Conservation (phyloP, 2,113 vertebrate genomes). For the Phainopepla nitens region DNA sequence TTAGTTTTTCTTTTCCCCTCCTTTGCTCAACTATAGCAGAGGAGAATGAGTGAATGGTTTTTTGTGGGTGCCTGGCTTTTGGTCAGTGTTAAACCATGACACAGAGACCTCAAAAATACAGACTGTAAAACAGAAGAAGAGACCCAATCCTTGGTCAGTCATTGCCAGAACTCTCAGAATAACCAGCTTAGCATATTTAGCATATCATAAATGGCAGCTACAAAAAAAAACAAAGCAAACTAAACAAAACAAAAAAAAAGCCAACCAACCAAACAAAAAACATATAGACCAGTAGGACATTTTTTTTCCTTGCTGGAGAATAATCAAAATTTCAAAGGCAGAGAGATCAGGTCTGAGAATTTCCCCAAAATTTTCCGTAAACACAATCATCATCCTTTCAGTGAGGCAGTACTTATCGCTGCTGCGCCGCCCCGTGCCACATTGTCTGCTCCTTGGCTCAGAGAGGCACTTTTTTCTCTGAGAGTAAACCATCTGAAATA, state of each 20-base stretch:
- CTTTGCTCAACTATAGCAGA: not conserved
- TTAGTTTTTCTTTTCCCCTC: not conserved
- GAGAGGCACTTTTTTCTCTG: not conserved
- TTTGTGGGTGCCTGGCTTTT: not conserved
- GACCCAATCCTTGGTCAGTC: not conserved
- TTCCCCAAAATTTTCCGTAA: not conserved
- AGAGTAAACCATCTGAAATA: not conserved
- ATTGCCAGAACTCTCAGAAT: not conserved
- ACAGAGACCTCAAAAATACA: not conserved
- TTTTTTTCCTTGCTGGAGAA: not conserved
- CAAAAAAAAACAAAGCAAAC: not conserved
- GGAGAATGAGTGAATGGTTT: not conserved
- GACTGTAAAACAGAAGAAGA: not conserved
- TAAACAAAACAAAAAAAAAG: too few species aligned
- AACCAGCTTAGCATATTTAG: not conserved
- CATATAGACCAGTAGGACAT: not conserved
- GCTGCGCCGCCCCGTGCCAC: not conserved
- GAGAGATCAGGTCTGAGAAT: not conserved
- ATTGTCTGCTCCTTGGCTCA: not conserved
- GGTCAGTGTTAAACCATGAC: not conserved
- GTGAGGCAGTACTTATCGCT: not conserved
- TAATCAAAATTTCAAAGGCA: not conserved
- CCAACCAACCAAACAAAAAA: too few species aligned
- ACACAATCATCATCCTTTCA: not conserved
- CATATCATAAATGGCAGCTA: not conserved